Conservation (phyloP, 2,113 vertebrate species). For the Rhagologus leucostigma region DNA sequence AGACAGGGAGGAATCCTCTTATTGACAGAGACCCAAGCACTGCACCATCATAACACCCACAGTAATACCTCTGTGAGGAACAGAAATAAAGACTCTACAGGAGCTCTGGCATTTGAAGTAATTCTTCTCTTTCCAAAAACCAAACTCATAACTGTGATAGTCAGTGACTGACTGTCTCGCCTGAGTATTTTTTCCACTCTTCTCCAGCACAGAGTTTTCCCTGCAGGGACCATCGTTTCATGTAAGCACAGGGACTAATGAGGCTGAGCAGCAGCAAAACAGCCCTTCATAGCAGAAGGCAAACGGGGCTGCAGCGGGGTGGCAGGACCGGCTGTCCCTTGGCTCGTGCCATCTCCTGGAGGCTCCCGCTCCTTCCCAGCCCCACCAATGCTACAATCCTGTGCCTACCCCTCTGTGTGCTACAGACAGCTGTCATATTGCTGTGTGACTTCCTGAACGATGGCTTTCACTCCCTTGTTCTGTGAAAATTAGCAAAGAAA, state of each 20-base stretch:
- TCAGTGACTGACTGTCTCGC: fast-evolving
- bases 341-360: background rate
- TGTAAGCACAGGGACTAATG: background rate
- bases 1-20: background rate
- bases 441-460: background rate
- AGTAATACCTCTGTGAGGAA: background rate
- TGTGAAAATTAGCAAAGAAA: background rate
- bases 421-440: background rate
- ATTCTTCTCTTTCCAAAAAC: background rate
- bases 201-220: background rate
- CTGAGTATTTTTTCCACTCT: background rate
- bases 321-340: background rate
- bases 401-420: background rate
- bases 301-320: fast-evolving
- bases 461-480: background rate
- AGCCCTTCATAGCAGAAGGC: background rate
- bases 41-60: background rate
- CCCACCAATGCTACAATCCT: background rate
- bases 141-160: background rate
- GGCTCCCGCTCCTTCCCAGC: background rate
- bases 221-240: background rate
- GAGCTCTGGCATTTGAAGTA: background rate
- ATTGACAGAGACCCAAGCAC: background rate
- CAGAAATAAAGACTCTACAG: background rate
- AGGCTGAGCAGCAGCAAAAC: background rate